Conservation (phyloP, 2,797 vertebrate genomes). For the Chrosomus eos region DNA sequence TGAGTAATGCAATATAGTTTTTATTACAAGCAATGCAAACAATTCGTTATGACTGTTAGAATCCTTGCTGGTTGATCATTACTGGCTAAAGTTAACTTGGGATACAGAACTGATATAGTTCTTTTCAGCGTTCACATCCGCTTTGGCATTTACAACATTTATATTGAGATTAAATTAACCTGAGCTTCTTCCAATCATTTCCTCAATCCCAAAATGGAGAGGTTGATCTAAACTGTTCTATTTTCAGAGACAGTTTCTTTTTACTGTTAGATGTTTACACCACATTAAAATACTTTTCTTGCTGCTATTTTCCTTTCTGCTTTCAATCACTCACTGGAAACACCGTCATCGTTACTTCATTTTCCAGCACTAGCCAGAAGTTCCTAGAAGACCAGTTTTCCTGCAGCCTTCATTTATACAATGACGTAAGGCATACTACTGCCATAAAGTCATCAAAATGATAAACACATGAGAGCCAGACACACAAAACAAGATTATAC, state of each 20-base stretch:
- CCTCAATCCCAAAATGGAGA: not conserved
- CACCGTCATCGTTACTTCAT: not conserved
- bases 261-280: not conserved
- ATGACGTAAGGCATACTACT: not conserved
- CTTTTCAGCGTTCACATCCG: not conserved
- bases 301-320: not conserved
- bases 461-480: conserved; percentile 7
- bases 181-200: not conserved
- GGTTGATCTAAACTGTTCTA: not conserved
- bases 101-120: not conserved
- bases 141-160: not conserved
- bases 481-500: conserved; percentile 21
- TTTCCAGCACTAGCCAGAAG: not conserved
- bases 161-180: not conserved
- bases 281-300: not conserved
- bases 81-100: not conserved
- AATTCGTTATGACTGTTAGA: not conserved
- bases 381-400: not conserved
- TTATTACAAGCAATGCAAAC: conserved; percentile 30
- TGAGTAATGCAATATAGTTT: conserved; percentile 7
- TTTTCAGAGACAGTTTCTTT: not conserved
- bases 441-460: conserved; percentile 7
- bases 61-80: conserved; percentile 23
- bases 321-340: not conserved
- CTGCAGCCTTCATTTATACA: not conserved